phyloP scores from a whole-genome alignment of 2,888 invertebrate species.

The Cyclophora albipunctata region DNA sequence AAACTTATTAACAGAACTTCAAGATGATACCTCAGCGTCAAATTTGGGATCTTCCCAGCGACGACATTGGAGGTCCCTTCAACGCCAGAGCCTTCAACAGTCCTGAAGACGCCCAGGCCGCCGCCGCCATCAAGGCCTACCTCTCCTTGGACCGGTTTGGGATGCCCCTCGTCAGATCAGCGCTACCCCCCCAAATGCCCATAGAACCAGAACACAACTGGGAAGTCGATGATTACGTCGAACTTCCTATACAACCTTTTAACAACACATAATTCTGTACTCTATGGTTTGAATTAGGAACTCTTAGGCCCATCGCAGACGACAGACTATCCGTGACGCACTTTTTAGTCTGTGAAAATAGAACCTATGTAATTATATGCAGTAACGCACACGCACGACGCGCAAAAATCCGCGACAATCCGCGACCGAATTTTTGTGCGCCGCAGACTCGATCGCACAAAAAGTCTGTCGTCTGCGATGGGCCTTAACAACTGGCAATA shows the following conservation, averaged over 20 bases:
- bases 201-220: slow-evolving; percentile 76
- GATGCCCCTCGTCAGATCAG: slow-evolving; percentile 74
- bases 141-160: slow-evolving; percentile 77
- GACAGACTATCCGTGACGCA: no score
- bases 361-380: no score
- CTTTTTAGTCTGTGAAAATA: no score
- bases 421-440: no score
- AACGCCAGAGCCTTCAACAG: slow-evolving; percentile 73
- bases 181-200: slow-evolving; percentile 66
- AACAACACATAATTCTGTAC: no score
- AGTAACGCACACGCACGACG: no score
- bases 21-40: slow-evolving; percentile 74
- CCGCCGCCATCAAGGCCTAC: slow-evolving; percentile 74
- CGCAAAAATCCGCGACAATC: no score
- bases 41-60: slow-evolving; percentile 64
- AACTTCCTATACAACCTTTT: slow-evolving; percentile 25
- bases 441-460: no score
- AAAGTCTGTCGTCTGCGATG: no score
- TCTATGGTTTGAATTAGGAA: no score
- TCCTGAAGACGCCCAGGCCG: slow-evolving; percentile 66
- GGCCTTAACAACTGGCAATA: no score
- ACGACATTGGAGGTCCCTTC: slow-evolving; percentile 77
- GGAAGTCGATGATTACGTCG: slow-evolving; percentile 81
- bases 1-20: slow-evolving; percentile 60
- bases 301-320: no score